Conservation (phyloP, 2,888 invertebrate species). For the Tanaodytes sp. region DNA sequence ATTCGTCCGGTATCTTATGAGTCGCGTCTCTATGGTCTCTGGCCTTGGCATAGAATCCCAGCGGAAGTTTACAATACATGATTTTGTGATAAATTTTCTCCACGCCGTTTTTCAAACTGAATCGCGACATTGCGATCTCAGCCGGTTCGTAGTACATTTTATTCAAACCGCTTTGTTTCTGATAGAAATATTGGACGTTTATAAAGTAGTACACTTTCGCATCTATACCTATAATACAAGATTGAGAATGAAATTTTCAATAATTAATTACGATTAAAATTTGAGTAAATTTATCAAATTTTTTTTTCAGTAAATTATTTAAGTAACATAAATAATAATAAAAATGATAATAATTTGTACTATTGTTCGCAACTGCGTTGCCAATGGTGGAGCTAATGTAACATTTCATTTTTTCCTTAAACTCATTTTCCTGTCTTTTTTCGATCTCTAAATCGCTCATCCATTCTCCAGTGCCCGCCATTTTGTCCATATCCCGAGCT, state of each 20-base stretch:
- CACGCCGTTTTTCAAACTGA: conserved; percentile 73
- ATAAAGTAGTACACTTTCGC: conserved; percentile 65
- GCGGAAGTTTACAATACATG: conserved; percentile 69
- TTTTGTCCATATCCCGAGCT: conserved; percentile 53
- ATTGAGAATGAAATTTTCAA: too few species aligned
- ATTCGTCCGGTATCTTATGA: conserved; percentile 73
- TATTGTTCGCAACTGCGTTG: conserved; percentile 41
- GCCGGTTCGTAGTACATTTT: conserved; percentile 73
- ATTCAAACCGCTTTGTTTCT: conserved; percentile 50
- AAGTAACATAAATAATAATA: conserved; percentile 14
- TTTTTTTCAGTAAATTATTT: not conserved
- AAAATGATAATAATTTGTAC: too few species aligned
- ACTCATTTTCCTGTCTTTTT: conserved; percentile 48
- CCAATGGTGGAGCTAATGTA: conserved; percentile 57
- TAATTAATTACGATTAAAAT: too few species aligned
- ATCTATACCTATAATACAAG: conserved; percentile 57
- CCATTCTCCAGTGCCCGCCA: conserved; percentile 64
- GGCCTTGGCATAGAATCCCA: conserved; percentile 74
- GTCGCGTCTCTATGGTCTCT: conserved; percentile 70
- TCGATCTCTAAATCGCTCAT: conserved; percentile 55
- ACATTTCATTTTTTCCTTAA: conserved; percentile 59
- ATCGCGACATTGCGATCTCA: conserved; percentile 75
- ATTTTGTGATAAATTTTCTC: conserved; percentile 66
- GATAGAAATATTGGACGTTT: conserved; percentile 69
- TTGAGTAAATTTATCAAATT: not conserved